Conservation (phyloP, 2,113 vertebrate genomes). For the Alectura lathami region DNA sequence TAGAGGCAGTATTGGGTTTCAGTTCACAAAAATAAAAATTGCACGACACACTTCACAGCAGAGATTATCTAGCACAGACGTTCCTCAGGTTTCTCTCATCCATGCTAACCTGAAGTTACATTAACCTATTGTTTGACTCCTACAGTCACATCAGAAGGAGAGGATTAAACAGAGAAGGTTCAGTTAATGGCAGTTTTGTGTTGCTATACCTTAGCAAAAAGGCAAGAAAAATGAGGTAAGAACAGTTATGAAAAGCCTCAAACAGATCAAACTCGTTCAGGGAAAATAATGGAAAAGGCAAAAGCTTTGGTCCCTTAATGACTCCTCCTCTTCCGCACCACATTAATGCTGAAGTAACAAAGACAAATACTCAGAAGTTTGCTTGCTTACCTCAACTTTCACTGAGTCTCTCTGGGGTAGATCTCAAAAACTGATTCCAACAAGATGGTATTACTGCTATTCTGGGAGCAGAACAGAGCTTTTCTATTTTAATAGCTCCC, state of each 20-base stretch:
- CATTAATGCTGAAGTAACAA: not conserved
- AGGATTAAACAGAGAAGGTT: not conserved
- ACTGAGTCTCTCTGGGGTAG: not conserved
- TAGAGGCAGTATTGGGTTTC: not conserved
- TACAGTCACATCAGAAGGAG: not conserved
- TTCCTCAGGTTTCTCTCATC: not conserved
- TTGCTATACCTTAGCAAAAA: not conserved
- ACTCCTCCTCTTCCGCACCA: not conserved
- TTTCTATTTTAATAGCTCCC: slow-evolving; percentile 26
- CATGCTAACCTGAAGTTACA: not conserved
- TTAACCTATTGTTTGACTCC: not conserved
- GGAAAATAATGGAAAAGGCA: not conserved
- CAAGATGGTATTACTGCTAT: not conserved
- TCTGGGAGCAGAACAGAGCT: not conserved
- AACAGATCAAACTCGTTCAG: not conserved
- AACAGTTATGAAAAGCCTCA: not conserved
- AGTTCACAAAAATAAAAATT: not conserved
- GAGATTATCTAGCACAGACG: not conserved
- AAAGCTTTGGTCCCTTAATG: not conserved
- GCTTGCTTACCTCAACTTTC: not conserved
- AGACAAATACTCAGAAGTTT: not conserved
- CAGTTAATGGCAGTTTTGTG: not conserved
- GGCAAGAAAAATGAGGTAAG: not conserved
- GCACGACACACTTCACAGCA: not conserved
- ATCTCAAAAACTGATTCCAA: not conserved